Base-by-base conservation (phyloP, 1,140 invertebrate species). In the Conus betulinus region DNA sequence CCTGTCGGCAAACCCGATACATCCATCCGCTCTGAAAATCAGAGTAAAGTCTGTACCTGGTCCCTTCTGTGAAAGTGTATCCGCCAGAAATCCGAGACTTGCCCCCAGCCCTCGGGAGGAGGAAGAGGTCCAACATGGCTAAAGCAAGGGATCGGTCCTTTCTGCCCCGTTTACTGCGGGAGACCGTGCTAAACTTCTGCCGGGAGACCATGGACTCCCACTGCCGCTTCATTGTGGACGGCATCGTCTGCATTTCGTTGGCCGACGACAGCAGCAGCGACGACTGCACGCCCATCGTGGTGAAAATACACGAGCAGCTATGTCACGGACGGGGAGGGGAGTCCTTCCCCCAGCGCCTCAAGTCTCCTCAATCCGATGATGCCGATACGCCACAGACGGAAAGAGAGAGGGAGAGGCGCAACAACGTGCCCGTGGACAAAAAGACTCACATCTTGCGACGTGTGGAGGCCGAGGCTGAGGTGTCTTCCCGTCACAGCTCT, bases 161-260 rank as follows among this genome's bases (percentile, higher is more conserved):
- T 7, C 89, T 94, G 0, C 81, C 91, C 20, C 88, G 91, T 15
- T 87, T 94, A 25, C 87, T 94, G 57, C 91, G 91, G 51, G 91
- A 93, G 89, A 92, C 93, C 20, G 93, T 94, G 20, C 84, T 93
- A 6, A 92, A 91, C 7, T 60, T 94, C 15, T 94, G 93, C 86
- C 89, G 90, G 55, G 91, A 93, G 79, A 90, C 92, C 5, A 90
- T 93, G 71, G 87, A 88, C 5, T 93, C 87, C 55, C 83, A 88
- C n/a, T 76, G 88, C 27, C 87, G 88, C 17, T 88, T 93, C 13
- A 91, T 92, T 84, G 88, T 94, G 10, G 93, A 94, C 63, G 93
- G 93, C 8, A 93, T 94, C n/a, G 87, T 94, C 51, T 93, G 93
- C 78, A 89, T 94, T 63, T 91, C 91, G 4, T 55, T 90, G 20